phyloP scores from a whole-genome alignment of 2,113 vertebrate species.

The Sisor rabdophorus region DNA sequence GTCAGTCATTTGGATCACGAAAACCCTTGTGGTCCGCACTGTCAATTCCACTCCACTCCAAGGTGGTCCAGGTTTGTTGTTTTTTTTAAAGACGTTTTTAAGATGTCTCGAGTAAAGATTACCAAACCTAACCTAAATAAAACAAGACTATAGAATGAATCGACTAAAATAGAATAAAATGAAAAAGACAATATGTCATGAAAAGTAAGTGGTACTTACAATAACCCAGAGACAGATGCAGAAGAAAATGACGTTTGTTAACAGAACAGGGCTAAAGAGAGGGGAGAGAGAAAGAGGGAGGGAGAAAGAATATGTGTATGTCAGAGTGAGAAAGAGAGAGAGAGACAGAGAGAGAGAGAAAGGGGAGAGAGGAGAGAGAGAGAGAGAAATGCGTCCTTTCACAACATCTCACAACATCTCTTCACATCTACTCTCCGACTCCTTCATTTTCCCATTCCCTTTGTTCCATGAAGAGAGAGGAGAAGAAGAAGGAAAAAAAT shows the following conservation, averaged over 20 bases:
- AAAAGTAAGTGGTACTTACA: conserved; percentile 94
- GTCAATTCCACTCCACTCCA: conserved; percentile 9
- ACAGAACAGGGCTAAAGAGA: conserved; percentile 87
- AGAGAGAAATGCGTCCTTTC: conserved; percentile 73
- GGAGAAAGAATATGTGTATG: conserved; percentile 23
- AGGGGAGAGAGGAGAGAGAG: conserved; percentile 42
- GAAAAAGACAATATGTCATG: conserved; percentile 72
- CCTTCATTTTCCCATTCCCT: conserved; percentile 83
- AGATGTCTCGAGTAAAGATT: neutral
- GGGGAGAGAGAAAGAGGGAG: conserved; percentile 62
- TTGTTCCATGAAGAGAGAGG: conserved; percentile 73
- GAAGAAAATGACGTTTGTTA: conserved; percentile 88
- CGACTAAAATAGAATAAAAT: conserved; percentile 33
- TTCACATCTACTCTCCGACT: conserved; percentile 78
- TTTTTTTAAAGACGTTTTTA: too few species aligned
- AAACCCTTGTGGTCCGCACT: neutral
- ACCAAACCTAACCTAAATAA: neutral
- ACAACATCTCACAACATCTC: conserved; percentile 86
- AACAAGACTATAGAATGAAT: neutral
- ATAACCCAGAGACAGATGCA: conserved; percentile 83
- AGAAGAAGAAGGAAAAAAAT: conserved; percentile 20
- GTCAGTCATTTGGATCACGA: neutral
- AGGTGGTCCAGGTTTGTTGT: neutral
- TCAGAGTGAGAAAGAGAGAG: too few species aligned
- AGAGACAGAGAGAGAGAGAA: conserved; percentile 45